Evolutionary conservation across 1,140 invertebrate species (phyloP).

Genomic region (Dysdera silvatica): DNA sequence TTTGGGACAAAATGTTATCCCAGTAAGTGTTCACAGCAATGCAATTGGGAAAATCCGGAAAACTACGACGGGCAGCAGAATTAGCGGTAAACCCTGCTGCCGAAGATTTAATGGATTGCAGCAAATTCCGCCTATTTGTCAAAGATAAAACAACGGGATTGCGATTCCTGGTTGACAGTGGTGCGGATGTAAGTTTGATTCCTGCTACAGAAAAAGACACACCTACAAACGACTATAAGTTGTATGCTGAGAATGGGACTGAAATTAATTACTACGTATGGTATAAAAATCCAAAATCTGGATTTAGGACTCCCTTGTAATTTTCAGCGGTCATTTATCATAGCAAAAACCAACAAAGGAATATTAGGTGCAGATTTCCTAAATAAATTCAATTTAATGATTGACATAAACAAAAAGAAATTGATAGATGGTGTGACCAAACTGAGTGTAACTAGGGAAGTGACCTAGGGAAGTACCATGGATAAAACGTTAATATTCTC

Average conservation of each 20-base stretch:
- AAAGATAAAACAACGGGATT: not conserved
- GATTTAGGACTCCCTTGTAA: not conserved
- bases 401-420: conserved; percentile 1
- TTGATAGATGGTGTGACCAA: conserved; percentile 1
- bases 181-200: not conserved
- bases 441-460: not conserved
- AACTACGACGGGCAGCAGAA: not conserved
- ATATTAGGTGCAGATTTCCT: not conserved
- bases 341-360: not conserved
- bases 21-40: not conserved
- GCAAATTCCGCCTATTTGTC: not conserved
- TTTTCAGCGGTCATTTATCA: not conserved
- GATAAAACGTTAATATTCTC: not conserved
- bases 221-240: not conserved
- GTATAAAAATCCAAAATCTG: not conserved
- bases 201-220: not conserved
- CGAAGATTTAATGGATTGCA: not conserved
- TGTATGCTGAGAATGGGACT: not conserved
- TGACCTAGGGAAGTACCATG: not conserved
- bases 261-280: not conserved
- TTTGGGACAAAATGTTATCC: not conserved
- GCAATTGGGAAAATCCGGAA: not conserved
- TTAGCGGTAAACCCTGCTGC: not conserved
- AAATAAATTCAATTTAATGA: not conserved
- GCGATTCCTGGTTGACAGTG: not conserved